Evolutionary conservation across 2,113 vertebrate genomes (phyloP), one percentile per base, ranked within the genome.

Genomic region (Edolisoma coerulescens): DNA sequence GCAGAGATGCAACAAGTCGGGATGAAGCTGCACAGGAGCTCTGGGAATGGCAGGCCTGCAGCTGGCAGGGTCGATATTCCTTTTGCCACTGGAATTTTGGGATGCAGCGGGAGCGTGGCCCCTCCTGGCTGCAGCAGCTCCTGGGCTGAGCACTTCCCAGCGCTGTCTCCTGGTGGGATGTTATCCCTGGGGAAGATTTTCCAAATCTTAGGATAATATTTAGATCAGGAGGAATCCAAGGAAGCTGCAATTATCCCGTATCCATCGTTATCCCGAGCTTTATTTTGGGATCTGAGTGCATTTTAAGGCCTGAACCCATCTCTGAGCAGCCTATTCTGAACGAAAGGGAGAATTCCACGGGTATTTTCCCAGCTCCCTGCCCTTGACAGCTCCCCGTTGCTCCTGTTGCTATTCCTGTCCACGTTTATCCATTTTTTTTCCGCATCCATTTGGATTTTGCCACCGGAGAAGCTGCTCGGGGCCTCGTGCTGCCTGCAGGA

Each of bases 101-200:
- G 84, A 52, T 79, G n/a, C 49, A 23, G 2, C 0, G 2, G 42
- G 56, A 45, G 5, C 30, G 3, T 0, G 7, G 15, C 32, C 28
- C 71, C 10, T 42, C 42, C 45, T 11, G 67, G 23, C 1, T 17
- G 11, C 28, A 23, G 33, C 73, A 56, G 61, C 44, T 39, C 39
- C 3, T 3, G 0, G 9, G 20, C 52, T 20, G 12, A 49, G 37
- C 35, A 0, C 14, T 28, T 32, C 78, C 52, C 82, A 42, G 27
- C 0, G 0, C 30, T 21, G 47, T 53, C 15, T 74, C 20, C 33
- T 28, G 41, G 22, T 27, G 54, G 20, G 71, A n/a, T 61, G 6
- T 33, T 16, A 7, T 24, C 5, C 3, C 47, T 65, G 33, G 4
- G 3, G 54, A 61, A 33, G 35, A 3, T 33, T 63, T 61, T 35